These are phyloP conservation scores for Nesogale talazaci DNA, from an alignment of 2,113 vertebrate genomes.

Conservation along the genomic window DNA sequence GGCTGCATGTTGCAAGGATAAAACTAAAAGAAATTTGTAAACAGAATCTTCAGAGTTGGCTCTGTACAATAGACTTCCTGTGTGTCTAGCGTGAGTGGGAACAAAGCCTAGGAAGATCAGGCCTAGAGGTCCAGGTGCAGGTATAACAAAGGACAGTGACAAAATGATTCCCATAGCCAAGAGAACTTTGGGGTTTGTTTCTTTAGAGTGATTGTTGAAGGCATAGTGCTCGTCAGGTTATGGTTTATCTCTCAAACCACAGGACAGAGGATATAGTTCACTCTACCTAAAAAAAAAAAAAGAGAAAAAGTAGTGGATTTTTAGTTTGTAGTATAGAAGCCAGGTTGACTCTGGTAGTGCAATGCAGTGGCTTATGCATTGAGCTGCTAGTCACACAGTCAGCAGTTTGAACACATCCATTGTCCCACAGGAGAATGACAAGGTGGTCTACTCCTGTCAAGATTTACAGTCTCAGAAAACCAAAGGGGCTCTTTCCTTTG, in stretches of 20 bases:
- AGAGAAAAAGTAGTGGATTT: background rate
- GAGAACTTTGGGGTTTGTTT: background rate
- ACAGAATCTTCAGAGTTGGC: background rate
- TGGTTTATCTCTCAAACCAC: background rate
- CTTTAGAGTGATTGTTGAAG: background rate
- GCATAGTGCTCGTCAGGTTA: background rate
- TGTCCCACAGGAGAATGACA: no score
- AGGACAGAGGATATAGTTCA: background rate
- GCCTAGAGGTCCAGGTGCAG: background rate
- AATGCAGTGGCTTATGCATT: no score
- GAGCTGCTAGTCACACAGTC: no score
- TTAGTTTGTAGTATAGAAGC: background rate
- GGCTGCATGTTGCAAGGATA: background rate
- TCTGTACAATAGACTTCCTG: background rate
- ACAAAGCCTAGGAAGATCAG: background rate
- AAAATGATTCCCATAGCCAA: background rate
- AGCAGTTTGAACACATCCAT: no score
- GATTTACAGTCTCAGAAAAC: no score
- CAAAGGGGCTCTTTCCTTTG: no score
- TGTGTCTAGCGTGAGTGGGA: background rate
- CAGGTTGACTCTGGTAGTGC: no score
- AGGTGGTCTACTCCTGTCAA: no score
- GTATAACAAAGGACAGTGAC: background rate
- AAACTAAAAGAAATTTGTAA: background rate
- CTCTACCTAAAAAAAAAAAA: background rate